Conservation (phyloP, 2,888 invertebrate species). For the Cosmorhoe ocellata region DNA sequence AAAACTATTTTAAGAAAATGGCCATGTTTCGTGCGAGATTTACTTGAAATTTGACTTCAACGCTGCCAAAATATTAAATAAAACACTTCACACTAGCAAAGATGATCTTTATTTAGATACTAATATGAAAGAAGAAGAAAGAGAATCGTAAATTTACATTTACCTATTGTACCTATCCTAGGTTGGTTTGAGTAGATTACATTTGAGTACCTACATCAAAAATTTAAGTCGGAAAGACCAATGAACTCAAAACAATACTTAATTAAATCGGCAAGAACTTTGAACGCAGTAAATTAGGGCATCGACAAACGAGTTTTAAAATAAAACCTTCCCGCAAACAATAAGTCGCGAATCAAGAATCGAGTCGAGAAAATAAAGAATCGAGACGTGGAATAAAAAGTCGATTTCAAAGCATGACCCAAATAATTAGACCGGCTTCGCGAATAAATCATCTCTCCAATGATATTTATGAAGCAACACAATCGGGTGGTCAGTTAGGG, state of each 20-base stretch:
- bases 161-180: too few species aligned
- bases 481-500: slow-evolving; percentile 60
- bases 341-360: slow-evolving; percentile 31
- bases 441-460: slow-evolving; percentile 70
- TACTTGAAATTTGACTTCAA: too few species aligned
- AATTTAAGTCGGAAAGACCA: not conserved
- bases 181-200: too few species aligned
- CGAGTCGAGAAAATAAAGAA: slow-evolving; percentile 15
- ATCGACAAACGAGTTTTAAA: slow-evolving; percentile 30
- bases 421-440: slow-evolving; percentile 71
- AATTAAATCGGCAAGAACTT: slow-evolving; percentile 24
- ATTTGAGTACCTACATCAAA: too few species aligned
- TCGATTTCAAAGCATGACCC: slow-evolving; percentile 64
- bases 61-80: too few species aligned
- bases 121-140: too few species aligned
- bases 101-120: too few species aligned
- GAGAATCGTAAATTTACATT: too few species aligned
- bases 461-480: slow-evolving; percentile 67
- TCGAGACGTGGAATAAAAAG: slow-evolving; percentile 44
- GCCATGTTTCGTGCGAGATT: too few species aligned
- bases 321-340: slow-evolving; percentile 30
- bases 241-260: slow-evolving; percentile 21
- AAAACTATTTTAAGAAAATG: too few species aligned
- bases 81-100: too few species aligned
- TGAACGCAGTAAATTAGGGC: slow-evolving; percentile 31